Base-by-base conservation (phyloP, 2,113 vertebrate species). In the Anolis sagrei region DNA sequence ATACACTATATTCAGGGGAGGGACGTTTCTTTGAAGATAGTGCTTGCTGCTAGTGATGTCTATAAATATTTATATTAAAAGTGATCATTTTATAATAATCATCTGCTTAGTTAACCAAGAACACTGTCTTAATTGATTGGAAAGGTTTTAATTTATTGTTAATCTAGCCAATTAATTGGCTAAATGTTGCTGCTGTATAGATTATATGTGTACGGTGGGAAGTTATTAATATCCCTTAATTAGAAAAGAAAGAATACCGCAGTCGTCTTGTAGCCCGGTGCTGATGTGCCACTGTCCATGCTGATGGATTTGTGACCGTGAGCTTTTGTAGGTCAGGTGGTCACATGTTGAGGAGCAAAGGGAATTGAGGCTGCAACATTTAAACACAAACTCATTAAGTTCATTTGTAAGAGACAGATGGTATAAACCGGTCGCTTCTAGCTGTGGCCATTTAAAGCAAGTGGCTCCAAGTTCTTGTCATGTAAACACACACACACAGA, bases 361-460 rank as follows among this genome's bases (percentile, higher is more conserved):
- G 75, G 64, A 70, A 70, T 68, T 58, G 64, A 69, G 54, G 34
- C 48, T 85, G 16, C 75, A 85, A 29, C 64, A 61, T 85, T 78
- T 70, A 78, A 69, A 58, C n/a, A 32, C 49, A 70, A 84, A 58
- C 74, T 77, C 82, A 84, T 77, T 78, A 62, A 25, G 3, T 61
- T 83, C 34, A 34, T 58, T 74, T 74, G 61, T 74, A 58, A 74
- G 70, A 74, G 69, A 39, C 69, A 74, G 69, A 74, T n/a, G 54
- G 34, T 29, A 62, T 68, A 49, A 27, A 48, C 44, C 39, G 66
- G 39, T 83, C 75, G 68, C 51, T 78, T 61, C 58, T 62, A 36
- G 83, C 48, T 54, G 61, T 77, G 77, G 74, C 58, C 58, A 36
- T 49, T 84, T 84, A 76, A 16, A 18, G 82, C 74, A 84, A 83